Conservation (phyloP, 2,797 vertebrate genomes). For the Protonibea diacanthus region DNA sequence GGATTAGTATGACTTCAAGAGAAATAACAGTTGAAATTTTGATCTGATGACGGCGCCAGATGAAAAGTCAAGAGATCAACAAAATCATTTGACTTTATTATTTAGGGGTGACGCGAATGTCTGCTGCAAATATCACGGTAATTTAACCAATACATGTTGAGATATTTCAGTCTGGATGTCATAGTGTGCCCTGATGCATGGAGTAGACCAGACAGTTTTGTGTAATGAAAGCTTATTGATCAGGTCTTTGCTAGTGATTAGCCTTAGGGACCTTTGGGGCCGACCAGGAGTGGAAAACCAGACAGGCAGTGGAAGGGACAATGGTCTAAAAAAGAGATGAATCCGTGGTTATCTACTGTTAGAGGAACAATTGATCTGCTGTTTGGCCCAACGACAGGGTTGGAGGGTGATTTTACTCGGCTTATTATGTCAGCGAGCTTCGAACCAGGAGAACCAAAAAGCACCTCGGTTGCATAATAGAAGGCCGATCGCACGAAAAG, state of each 20-base stretch:
- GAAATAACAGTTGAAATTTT: neutral
- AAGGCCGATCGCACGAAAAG: constrained; percentile 45
- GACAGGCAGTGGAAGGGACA: constrained; percentile 74
- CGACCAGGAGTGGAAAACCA: constrained; percentile 79
- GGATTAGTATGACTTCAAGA: too few relatives aligned
- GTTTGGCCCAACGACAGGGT: constrained; percentile 81
- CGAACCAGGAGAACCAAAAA: constrained; percentile 66
- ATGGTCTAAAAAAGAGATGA: constrained; percentile 80
- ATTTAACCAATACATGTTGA: neutral
- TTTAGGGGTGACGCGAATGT: neutral
- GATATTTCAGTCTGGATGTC: neutral
- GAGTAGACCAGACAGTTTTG: constrained; percentile 73
- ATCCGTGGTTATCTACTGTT: constrained; percentile 80
- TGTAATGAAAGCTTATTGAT: constrained; percentile 81
- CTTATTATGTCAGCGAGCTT: constrained; percentile 78
- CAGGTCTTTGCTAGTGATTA: constrained; percentile 69
- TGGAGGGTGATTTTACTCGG: constrained; percentile 62
- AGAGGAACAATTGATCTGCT: constrained; percentile 84
- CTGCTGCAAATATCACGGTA: neutral
- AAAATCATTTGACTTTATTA: neutral
- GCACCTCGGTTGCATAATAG: constrained; percentile 70
- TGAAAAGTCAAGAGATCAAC: neutral
- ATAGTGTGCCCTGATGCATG: constrained; percentile 51
- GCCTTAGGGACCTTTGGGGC: constrained; percentile 74
- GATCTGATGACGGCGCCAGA: neutral